These are phyloP conservation scores for Callinectes sapidus DNA, from an alignment of 2,888 invertebrate species.

Conservation along the genomic window DNA sequence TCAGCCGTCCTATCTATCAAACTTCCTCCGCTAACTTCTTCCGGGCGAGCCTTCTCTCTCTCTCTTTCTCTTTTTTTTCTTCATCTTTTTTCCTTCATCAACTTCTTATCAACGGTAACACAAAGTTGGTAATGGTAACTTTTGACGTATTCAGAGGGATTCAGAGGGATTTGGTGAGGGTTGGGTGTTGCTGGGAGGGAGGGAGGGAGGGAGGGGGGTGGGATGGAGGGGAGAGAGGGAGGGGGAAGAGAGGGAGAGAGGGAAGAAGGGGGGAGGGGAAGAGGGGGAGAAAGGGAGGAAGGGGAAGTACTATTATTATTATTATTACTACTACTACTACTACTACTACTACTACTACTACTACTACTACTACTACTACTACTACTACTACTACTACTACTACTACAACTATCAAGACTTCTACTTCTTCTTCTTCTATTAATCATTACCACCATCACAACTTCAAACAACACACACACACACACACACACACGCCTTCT, in stretches of 20 bases:
- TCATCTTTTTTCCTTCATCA: not conserved
- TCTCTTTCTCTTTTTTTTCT: too few relatives aligned
- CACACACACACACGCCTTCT: too few relatives aligned
- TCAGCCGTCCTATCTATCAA: not conserved
- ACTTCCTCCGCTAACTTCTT: not conserved
- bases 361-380: not conserved
- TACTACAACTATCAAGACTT: not conserved
- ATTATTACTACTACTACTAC: not conserved
- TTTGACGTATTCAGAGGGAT: not conserved
- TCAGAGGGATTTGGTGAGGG: not conserved
- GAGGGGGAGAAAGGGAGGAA: not conserved
- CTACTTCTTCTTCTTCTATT: not conserved
- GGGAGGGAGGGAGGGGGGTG: not conserved
- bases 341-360: constrained; percentile 1
- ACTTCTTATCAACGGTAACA: constrained; percentile 12
- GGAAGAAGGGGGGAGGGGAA: not conserved
- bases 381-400: not conserved
- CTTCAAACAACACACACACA: too few relatives aligned
- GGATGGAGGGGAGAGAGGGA: not conserved
- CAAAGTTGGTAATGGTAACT: not conserved
- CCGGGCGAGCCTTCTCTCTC: not conserved
- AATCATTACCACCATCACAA: not conserved
- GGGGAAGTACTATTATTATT: not conserved
- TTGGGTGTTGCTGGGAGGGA: not conserved
- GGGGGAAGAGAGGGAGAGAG: not conserved